Evolutionary conservation across 2,113 vertebrate genomes (phyloP).

Genomic region (Telmatochromis sp.): DNA sequence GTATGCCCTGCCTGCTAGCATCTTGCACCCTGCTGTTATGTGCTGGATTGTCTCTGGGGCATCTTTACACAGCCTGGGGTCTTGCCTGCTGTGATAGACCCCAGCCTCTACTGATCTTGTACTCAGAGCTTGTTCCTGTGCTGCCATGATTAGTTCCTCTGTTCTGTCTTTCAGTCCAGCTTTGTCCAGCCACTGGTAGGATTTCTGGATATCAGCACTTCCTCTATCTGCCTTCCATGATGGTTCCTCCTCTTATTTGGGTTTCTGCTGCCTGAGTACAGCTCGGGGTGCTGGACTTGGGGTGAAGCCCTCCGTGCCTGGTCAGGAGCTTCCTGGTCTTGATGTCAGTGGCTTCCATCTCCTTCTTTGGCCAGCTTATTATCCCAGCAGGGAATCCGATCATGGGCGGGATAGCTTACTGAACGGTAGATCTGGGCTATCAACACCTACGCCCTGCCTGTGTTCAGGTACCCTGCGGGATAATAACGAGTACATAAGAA

Average conservation of each 20-base stretch:
- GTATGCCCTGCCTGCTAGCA: rapidly evolving
- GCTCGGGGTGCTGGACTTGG: not conserved
- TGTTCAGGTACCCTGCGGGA: not conserved
- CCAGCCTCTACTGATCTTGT: too few relatives aligned
- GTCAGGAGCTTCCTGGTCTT: not conserved
- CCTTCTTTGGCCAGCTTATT: not conserved
- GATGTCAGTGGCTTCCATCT: not conserved
- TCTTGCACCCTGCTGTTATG: rapidly evolving
- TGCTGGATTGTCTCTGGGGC: not conserved
- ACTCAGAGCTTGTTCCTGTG: too few relatives aligned
- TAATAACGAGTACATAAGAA: not conserved
- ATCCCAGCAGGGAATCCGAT: not conserved
- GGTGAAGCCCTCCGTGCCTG: not conserved
- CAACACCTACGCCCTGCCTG: not conserved
- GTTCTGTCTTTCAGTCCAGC: too few relatives aligned
- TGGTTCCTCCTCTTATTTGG: not conserved
- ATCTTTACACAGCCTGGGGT: not conserved
- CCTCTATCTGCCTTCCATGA: not conserved
- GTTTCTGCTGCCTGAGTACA: not conserved
- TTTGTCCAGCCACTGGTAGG: too few relatives aligned
- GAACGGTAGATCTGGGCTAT: not conserved
- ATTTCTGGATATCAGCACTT: too few relatives aligned
- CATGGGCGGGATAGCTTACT: not conserved
- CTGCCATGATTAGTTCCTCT: too few relatives aligned
- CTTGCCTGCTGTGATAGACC: too few relatives aligned